Evolutionary conservation across 2,888 invertebrate species (phyloP).

Genomic region (Drosophila mercatorum): DNA sequence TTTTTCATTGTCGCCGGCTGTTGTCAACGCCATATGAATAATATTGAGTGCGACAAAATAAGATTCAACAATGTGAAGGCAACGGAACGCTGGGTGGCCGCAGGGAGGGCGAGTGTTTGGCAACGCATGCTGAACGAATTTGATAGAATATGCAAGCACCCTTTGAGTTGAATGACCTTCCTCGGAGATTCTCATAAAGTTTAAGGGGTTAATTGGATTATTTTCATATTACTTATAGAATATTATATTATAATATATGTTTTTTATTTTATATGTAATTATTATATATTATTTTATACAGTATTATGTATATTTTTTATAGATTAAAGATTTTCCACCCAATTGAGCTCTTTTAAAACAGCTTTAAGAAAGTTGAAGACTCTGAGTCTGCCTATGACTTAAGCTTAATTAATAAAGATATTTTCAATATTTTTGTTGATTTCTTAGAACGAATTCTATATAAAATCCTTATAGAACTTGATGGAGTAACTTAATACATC

Average conservation of each 20-base stretch:
- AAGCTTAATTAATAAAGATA: too few relatives aligned
- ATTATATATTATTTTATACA: too few relatives aligned
- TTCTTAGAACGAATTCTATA: too few relatives aligned
- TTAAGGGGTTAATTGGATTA: neutral
- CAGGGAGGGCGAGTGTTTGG: neutral
- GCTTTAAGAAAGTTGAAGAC: too few relatives aligned
- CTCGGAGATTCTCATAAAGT: neutral
- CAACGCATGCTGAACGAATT: conserved; percentile 7
- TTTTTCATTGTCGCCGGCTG: conserved; percentile 54
- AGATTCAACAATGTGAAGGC: conserved; percentile 18
- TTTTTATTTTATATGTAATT: too few relatives aligned
- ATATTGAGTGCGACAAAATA: conserved; percentile 49
- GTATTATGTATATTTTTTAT: too few relatives aligned
- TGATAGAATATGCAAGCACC: conserved; percentile 22
- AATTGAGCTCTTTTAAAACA: too few relatives aligned
- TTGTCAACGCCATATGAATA: conserved; percentile 74
- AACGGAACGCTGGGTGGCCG: neutral
- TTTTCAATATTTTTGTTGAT: too few relatives aligned
- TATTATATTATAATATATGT: neutral
- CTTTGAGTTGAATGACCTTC: conserved; percentile 20
- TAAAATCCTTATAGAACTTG: too few relatives aligned
- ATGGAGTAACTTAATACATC: too few relatives aligned
- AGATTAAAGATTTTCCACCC: too few relatives aligned
- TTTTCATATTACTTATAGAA: neutral
- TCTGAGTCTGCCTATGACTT: too few relatives aligned